These are phyloP conservation scores for Ditylenchus dipsaci DNA, from an alignment of 1,140 invertebrate species.

Conservation along the genomic window DNA sequence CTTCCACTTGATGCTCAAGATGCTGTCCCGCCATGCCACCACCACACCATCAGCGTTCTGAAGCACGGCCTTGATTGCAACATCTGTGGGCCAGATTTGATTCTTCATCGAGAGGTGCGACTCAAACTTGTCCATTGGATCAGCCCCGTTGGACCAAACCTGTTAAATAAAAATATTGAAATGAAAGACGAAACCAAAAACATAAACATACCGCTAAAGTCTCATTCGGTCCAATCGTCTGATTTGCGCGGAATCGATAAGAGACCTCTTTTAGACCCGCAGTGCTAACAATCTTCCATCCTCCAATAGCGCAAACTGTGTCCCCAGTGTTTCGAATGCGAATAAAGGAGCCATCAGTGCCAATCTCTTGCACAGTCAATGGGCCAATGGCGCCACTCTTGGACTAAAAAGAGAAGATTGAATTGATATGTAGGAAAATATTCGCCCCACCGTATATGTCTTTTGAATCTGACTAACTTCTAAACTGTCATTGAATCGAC, in stretches of 20 bases:
- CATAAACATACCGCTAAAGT: too few species aligned
- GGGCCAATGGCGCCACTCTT: conserved; percentile 23
- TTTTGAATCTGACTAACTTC: neutral
- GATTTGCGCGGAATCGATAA: conserved; percentile 18
- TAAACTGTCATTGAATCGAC: neutral
- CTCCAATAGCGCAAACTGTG: conserved; percentile 43
- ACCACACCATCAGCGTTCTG: too few species aligned
- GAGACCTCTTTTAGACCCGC: conserved; percentile 43
- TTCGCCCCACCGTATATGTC: neutral
- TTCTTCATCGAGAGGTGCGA: too few species aligned
- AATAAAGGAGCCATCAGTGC: conserved; percentile 48
- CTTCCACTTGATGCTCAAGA: too few species aligned
- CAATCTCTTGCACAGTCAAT: conserved; percentile 52
- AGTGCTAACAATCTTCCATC: conserved; percentile 29
- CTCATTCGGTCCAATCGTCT: too few species aligned
- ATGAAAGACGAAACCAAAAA: too few species aligned
- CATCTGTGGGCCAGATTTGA: too few species aligned
- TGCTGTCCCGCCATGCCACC: too few species aligned
- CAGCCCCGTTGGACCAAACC: too few species aligned
- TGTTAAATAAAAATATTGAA: too few species aligned
- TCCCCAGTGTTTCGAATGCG: conserved; percentile 45
- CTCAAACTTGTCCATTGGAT: too few species aligned
- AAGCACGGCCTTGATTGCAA: too few species aligned
- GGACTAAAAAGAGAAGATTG: neutral
- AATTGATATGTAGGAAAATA: neutral